Percentiles rank a stretch among this genome's conserved stretches.
These are phyloP conservation scores for Hypanus sabinus DNA, from an alignment of 2,113 vertebrate species.

Conservation along the genomic window DNA sequence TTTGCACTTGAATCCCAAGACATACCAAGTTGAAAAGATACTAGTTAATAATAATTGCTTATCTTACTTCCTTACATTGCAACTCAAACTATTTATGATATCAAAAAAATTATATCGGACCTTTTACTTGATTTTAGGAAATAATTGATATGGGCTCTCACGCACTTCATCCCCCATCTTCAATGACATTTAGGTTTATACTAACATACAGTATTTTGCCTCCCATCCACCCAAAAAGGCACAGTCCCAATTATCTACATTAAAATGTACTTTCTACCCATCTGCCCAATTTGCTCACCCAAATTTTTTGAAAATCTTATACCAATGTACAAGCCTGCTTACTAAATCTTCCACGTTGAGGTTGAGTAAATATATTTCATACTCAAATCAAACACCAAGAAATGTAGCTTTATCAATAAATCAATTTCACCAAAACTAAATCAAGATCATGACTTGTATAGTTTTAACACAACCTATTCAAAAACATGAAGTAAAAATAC, in stretches of 20 bases:
- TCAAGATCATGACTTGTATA: neutral
- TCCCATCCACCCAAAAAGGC: neutral
- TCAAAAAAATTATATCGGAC: neutral
- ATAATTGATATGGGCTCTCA: neutral
- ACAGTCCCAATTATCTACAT: neutral
- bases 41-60: neutral
- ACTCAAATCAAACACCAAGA: neutral
- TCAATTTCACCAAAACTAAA: neutral
- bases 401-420: neutral
- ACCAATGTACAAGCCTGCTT: neutral
- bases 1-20: too few species aligned
- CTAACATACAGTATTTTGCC: neutral
- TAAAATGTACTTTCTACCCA: neutral
- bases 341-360: neutral
- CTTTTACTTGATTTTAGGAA: neutral
- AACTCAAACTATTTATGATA: neutral
- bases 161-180: neutral
- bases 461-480: neutral
- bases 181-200: neutral
- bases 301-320: neutral
- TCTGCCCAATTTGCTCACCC: neutral
- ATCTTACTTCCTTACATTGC: neutral
- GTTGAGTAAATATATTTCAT: neutral
- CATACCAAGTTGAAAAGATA: too few species aligned
- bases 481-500: neutral